Evolutionary conservation across 2,888 invertebrate species (phyloP), one percentile per base, ranked within the genome.

Genomic region (Rhagonycha fulva): DNA sequence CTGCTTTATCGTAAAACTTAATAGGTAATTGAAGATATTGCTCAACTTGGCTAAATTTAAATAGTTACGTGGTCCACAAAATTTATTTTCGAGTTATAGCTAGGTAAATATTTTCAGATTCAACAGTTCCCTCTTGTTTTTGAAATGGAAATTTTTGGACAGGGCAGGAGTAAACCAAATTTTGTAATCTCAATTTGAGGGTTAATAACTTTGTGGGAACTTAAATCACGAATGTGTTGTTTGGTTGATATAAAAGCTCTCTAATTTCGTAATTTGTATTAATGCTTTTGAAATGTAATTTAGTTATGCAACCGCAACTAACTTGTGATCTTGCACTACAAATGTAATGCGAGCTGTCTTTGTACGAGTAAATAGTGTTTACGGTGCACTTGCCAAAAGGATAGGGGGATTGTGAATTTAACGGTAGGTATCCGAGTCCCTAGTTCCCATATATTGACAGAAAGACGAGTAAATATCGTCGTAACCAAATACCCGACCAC

Each of bases 381-480:
- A 67, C 68, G 24, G 32, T 32, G 67, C 72, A 76, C 69, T 76
- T 72, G 60, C 72, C 67, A 72, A 76, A 71, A 73, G 68, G 69
- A 62, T 62, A n/a, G 60, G 30, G 69, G 74, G 70, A 68, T 71
- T 67, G 62, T 47, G 74, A 74, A 74, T 71, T 76, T 63, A 23
- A 68, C 68, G 71, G 71, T 26, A 26, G 14, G 19, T 76, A 73
- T 68, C 28, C 73, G 28, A 47, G 67, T 74, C 76, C 71, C 76
- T 71, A 68, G 74, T 76, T 60, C 70, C 71, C 69, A 74, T 76
- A 70, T 79, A 78, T 81, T 80, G 82, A 80, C 81, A 79, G 79
- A 78, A 70, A 78, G 23, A 76, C 77, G 79, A 76, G 82, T 78
- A 82, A 82, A 82, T 79, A 82, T 79, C 80, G 75, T 70, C 70